Conservation (phyloP, 2,888 invertebrate species). For the Agriopis aurantiaria region DNA sequence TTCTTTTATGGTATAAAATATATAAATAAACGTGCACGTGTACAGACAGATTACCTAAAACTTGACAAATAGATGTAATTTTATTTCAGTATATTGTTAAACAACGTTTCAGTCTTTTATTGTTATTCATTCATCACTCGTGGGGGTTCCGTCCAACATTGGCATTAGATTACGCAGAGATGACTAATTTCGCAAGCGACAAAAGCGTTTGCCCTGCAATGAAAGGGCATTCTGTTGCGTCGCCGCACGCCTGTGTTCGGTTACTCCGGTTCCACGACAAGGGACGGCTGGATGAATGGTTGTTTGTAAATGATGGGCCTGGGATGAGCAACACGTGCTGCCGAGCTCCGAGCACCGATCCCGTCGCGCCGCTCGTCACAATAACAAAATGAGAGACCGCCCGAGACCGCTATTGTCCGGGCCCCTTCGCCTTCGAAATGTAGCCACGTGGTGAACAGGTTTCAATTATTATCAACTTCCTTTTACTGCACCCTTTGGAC, state of each 20-base stretch:
- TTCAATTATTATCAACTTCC: slow-evolving; percentile 66
- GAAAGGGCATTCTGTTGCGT: slow-evolving; percentile 28
- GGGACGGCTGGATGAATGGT: slow-evolving; percentile 44
- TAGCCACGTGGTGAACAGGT: slow-evolving; percentile 80
- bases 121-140: slow-evolving; percentile 8
- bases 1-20: background rate
- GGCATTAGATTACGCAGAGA: slow-evolving; percentile 30
- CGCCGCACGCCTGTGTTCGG: slow-evolving; percentile 17
- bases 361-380: slow-evolving; percentile 66
- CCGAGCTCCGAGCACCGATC: slow-evolving; percentile 62
- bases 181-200: slow-evolving; percentile 29
- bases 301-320: slow-evolving; percentile 53
- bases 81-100: background rate
- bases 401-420: slow-evolving; percentile 72
- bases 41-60: background rate
- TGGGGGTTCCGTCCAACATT: slow-evolving; percentile 19
- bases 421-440: slow-evolving; percentile 58
- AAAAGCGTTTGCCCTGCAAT: slow-evolving; percentile 27
- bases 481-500: slow-evolving; percentile 49
- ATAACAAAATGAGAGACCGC: slow-evolving; percentile 68
- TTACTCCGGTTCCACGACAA: slow-evolving; percentile 20
- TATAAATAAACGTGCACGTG: no score
- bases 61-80: background rate
- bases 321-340: slow-evolving; percentile 77
- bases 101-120: no score